These are phyloP conservation scores for Apodemia zela DNA, from an alignment of 2,888 invertebrate species.

Conservation along the genomic window DNA sequence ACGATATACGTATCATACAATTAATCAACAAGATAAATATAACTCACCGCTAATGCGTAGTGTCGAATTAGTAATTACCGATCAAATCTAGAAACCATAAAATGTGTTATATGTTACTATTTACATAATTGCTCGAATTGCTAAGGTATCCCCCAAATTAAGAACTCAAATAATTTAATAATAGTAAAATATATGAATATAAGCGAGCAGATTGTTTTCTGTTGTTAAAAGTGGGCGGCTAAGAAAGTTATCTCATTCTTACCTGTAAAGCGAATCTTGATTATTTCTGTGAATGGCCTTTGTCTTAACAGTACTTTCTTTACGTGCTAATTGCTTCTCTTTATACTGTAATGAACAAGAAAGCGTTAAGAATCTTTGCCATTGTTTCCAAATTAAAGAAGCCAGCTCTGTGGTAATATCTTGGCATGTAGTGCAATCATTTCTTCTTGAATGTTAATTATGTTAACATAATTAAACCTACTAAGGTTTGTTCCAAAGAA, in stretches of 20 bases:
- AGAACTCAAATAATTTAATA: conserved; percentile 22
- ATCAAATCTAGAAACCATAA: conserved; percentile 38
- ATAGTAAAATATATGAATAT: conserved; percentile 45
- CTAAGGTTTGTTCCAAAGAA: neutral
- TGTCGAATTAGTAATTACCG: conserved; percentile 54
- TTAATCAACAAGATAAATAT: conserved; percentile 58
- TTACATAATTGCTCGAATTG: conserved; percentile 3
- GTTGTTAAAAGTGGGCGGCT: conserved; percentile 61
- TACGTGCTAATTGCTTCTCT: conserved; percentile 64
- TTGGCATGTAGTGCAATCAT: neutral
- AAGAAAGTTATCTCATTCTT: conserved; percentile 46
- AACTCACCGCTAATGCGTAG: conserved; percentile 60
- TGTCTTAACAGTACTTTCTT: conserved; percentile 51
- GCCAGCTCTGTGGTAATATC: conserved; percentile 3
- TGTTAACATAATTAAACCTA: neutral
- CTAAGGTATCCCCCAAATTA: neutral
- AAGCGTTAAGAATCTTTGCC: conserved; percentile 62
- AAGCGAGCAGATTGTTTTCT: conserved; percentile 51
- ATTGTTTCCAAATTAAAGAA: conserved; percentile 63
- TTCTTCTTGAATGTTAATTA: neutral
- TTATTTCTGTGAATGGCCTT: conserved; percentile 37
- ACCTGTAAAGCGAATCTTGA: conserved; percentile 47
- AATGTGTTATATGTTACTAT: conserved; percentile 14
- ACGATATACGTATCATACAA: conserved; percentile 25
- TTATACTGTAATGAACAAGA: conserved; percentile 58